Evolutionary conservation across 1,140 invertebrate genomes (phyloP).

Genomic region (Micrasema longulum): DNA sequence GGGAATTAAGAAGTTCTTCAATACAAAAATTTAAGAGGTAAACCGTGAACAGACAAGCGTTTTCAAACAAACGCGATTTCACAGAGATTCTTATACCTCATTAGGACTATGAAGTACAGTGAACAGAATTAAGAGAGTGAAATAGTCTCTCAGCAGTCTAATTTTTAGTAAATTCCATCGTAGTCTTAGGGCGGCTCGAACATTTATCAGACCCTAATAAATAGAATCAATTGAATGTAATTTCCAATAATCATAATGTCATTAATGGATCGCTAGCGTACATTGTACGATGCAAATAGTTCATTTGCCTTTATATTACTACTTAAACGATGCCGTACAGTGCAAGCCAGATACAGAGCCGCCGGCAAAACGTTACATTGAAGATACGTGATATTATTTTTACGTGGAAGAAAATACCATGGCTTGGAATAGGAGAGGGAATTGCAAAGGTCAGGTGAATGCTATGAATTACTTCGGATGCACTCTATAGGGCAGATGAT

Average conservation of each 20-base stretch:
- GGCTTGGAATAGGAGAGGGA: conserved; percentile 21
- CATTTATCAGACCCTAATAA: not conserved
- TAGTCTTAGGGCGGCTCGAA: too few species aligned
- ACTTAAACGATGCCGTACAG: too few species aligned
- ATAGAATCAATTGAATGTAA: not conserved
- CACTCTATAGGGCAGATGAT: conserved; percentile 29
- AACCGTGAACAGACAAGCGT: too few species aligned
- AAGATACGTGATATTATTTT: conserved; percentile 33
- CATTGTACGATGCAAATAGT: not conserved
- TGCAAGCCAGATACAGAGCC: not conserved
- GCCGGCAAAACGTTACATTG: conserved; percentile 13
- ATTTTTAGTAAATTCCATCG: too few species aligned
- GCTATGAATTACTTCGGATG: conserved; percentile 53
- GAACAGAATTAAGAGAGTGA: too few species aligned
- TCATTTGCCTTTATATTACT: too few species aligned
- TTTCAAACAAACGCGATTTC: too few species aligned
- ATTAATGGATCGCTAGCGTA: not conserved
- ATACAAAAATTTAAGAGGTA: too few species aligned
- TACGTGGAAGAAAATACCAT: conserved; percentile 41
- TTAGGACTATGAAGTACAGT: too few species aligned
- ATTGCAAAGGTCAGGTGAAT: conserved; percentile 49
- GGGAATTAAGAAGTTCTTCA: too few species aligned
- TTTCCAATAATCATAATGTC: not conserved
- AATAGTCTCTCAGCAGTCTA: too few species aligned
- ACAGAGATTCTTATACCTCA: too few species aligned